phyloP scores from a whole-genome alignment of 2,888 invertebrate species.

The Chrysolina oricalcia region DNA sequence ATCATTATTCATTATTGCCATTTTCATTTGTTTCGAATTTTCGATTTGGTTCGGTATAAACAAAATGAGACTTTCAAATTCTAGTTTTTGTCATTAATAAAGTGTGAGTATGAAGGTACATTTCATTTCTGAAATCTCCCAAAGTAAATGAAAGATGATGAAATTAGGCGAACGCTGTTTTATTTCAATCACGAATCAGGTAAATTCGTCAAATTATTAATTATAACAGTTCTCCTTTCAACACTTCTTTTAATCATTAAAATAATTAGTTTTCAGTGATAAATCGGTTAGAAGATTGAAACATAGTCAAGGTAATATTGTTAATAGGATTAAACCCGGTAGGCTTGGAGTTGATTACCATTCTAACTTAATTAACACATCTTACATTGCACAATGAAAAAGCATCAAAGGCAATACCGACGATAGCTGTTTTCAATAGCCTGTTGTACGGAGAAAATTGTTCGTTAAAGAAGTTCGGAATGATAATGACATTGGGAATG shows the following conservation, averaged over 20 bases:
- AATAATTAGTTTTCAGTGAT: constrained; percentile 52
- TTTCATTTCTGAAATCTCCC: too few relatives aligned
- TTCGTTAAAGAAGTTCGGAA: not conserved
- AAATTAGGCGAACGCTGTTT: not conserved
- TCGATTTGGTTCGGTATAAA: too few relatives aligned
- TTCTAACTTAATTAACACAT: constrained; percentile 56
- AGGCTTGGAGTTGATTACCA: constrained; percentile 56
- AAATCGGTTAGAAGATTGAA: constrained; percentile 59
- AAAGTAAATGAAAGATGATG: not conserved
- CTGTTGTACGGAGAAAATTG: constrained; percentile 2
- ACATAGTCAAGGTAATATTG: constrained; percentile 56
- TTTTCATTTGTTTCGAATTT: too few relatives aligned
- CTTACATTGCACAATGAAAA: constrained; percentile 57
- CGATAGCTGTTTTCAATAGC: constrained; percentile 13
- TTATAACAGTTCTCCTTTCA: constrained; percentile 34
- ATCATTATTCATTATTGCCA: too few relatives aligned
- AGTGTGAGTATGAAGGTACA: too few relatives aligned
- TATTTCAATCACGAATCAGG: constrained; percentile 15
- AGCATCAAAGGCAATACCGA: constrained; percentile 50
- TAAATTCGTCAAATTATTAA: constrained; percentile 22
- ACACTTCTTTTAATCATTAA: constrained; percentile 49
- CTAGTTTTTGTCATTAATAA: too few relatives aligned
- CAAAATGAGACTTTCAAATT: too few relatives aligned
- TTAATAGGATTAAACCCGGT: constrained; percentile 56
- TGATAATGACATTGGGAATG: not conserved